Evolutionary conservation across 2,797 vertebrate genomes (phyloP).

Genomic region (Chiloscyllium punctatum): DNA sequence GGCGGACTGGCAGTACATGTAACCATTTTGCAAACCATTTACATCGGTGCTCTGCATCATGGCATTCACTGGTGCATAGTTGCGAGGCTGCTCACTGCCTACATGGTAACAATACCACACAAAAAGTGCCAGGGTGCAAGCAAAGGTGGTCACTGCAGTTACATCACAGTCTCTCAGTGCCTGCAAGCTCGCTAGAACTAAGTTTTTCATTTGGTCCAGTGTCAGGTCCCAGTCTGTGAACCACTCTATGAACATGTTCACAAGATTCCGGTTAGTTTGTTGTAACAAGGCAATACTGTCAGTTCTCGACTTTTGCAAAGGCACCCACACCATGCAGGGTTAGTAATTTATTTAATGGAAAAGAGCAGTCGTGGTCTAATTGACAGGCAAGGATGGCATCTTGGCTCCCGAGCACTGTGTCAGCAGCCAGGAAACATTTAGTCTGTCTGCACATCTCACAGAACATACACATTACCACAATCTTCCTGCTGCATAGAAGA

Average conservation of each 20-base stretch:
- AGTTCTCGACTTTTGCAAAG: conserved; percentile 46
- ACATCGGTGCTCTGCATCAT: conserved; percentile 61
- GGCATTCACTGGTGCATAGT: conserved; percentile 51
- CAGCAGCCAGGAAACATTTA: not conserved
- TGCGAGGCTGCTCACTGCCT: conserved; percentile 77
- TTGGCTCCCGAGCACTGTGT: conserved; percentile 42
- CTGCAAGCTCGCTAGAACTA: conserved; percentile 81
- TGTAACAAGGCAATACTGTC: conserved; percentile 44
- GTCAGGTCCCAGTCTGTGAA: conserved; percentile 74
- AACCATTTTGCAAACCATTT: conserved; percentile 78
- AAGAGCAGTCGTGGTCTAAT: conserved; percentile 30
- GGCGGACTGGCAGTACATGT: conserved; percentile 77
- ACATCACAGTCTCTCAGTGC: conserved; percentile 83
- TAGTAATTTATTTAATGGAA: not conserved
- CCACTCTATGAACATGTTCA: conserved; percentile 60
- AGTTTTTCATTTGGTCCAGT: conserved; percentile 79
- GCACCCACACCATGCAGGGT: conserved; percentile 49
- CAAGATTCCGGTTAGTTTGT: not conserved
- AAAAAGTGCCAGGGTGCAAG: conserved; percentile 80
- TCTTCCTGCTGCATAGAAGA: conserved; percentile 39
- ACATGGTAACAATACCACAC: conserved; percentile 96
- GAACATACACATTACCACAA: conserved; percentile 30
- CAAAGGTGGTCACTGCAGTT: conserved; percentile 67
- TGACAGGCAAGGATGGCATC: conserved; percentile 43
- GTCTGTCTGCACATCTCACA: conserved; percentile 4